A percentile compares a stretch with the other conserved stretches of the same genome.
Evolutionary conservation across 2,888 invertebrate species (phyloP).

Genomic region (Philonicus albiceps): DNA sequence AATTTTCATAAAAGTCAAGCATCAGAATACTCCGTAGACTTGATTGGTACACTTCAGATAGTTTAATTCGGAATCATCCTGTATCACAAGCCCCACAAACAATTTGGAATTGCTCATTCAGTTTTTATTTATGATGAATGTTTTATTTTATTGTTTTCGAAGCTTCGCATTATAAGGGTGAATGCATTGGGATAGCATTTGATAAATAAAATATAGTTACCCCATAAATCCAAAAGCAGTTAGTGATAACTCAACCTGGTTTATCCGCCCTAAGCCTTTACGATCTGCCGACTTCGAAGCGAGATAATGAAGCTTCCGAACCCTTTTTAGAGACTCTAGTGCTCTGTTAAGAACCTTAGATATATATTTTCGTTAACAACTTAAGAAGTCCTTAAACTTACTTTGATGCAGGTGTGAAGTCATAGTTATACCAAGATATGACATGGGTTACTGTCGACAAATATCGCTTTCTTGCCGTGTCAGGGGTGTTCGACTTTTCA

Average conservation of each 20-base stretch:
- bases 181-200: background rate
- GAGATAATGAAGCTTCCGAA: conserved; percentile 70
- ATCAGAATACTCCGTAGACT: no score
- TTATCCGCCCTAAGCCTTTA: conserved; percentile 67
- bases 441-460: conserved; percentile 77
- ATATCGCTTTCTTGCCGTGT: conserved; percentile 75
- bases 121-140: background rate
- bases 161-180: background rate
- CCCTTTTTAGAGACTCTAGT: conserved; percentile 70
- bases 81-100: no score
- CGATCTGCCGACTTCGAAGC: conserved; percentile 64
- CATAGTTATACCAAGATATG: conserved; percentile 76
- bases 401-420: conserved; percentile 70
- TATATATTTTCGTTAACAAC: background rate
- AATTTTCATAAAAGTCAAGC: no score
- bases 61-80: no score
- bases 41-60: no score
- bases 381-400: conserved; percentile 57
- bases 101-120: no score
- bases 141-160: background rate
- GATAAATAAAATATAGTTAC: background rate
- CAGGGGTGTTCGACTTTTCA: conserved; percentile 69
- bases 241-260: conserved; percentile 79
- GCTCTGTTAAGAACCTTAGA: conserved; percentile 62
- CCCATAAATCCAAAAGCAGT: conserved; percentile 84